Evolutionary conservation across 2,888 invertebrate genomes (phyloP), one percentile per base, ranked within the genome.

Genomic region (Ganaspis brasiliensis): DNA sequence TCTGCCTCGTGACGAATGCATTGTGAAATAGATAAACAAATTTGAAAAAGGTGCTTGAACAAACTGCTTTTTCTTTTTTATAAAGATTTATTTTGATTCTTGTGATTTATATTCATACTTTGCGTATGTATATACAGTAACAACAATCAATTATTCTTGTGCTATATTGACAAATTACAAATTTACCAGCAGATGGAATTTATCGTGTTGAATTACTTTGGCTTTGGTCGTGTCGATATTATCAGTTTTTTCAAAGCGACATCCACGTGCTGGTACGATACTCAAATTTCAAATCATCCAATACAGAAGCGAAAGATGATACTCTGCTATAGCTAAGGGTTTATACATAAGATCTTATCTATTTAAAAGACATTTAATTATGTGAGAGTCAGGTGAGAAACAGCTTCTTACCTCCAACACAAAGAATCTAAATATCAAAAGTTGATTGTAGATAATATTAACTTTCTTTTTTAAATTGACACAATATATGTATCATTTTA

Each of bases 201-300:
- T 45, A 24, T 45, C 21, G 67, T 67, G 24, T 45, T 40, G n/a
- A n/a, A n/a, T 67, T 40, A 45, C 67, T 63, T 21, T 63, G n/a
- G n/a, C 40, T 67, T 67, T 67, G n/a, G 67, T 67, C 12, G 24
- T 45, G n/a, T 45, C n/a, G 67, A 16, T 37, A 45, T 40, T 19
- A 45, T 45, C 26, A 8, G 40, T 37, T 61, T 63, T 67, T 67
- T 67, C 40, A 45, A 67, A 45, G 45, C 67, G 24, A 67, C 67
- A 67, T 67, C n/a, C 67, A 45, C 56, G 56, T 56, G 56, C 26
- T 45, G 26, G 24, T 26, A 67, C 24, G 45, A 24, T 67, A 24
- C 67, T 67, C 45, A 37, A 67, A 67, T 67, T 67, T 67, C 67
- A 67, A 21, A 67, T 67, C 45, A 67, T 67, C 67, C 67, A 67